Conservation (phyloP, 2,797 vertebrate genomes). For the Cirrhinus mrigala region DNA sequence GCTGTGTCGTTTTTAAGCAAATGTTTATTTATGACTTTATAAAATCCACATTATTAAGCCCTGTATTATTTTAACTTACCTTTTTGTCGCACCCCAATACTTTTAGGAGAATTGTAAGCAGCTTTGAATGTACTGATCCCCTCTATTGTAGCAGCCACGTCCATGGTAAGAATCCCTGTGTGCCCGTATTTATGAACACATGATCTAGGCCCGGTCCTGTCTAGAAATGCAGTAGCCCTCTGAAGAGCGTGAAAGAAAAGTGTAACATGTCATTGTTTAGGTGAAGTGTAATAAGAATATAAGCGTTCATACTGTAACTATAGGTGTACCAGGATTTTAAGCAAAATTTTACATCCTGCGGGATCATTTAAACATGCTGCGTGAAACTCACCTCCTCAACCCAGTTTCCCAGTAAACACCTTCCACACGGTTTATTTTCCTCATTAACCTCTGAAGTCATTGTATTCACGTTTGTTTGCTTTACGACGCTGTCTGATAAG, state of each 20-base stretch:
- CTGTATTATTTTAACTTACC: slow-evolving; percentile 64
- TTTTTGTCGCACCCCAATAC: slow-evolving; percentile 63
- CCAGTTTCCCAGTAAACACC: slow-evolving; percentile 63
- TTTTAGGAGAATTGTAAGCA: slow-evolving; percentile 59
- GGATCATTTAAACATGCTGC: not conserved
- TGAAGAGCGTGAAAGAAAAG: slow-evolving; percentile 46
- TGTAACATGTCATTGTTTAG: not conserved
- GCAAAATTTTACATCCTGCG: not conserved
- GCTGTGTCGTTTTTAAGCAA: not conserved
- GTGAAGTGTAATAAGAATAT: not conserved
- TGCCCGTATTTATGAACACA: slow-evolving; percentile 66
- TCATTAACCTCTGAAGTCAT: not conserved
- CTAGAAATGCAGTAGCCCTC: slow-evolving; percentile 61
- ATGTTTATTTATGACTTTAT: not conserved
- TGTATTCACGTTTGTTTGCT: slow-evolving; percentile 55
- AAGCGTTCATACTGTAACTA: not conserved
- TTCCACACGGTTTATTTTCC: slow-evolving; percentile 31
- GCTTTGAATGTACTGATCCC: slow-evolving; percentile 64
- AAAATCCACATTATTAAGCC: not conserved
- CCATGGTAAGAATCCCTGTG: slow-evolving; percentile 66
- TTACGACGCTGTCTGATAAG: not conserved
- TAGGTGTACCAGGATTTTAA: not conserved
- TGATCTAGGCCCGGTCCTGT: slow-evolving; percentile 46
- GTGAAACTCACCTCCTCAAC: slow-evolving; percentile 73
- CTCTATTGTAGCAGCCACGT: slow-evolving; percentile 67